Evolutionary conservation across 1,140 invertebrate species (phyloP).

Genomic region (Galleria mellonella): DNA sequence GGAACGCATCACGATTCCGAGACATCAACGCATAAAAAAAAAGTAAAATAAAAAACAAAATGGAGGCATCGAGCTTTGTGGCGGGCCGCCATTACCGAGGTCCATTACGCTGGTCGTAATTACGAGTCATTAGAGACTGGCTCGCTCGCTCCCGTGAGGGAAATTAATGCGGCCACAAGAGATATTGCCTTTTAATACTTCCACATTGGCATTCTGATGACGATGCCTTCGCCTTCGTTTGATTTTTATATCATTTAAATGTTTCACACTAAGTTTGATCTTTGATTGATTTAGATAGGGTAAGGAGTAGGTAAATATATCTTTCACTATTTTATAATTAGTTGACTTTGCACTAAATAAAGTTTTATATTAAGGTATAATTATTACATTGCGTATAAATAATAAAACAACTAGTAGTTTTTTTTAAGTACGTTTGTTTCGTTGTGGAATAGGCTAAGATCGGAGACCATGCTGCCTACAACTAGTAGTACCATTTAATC

Average conservation of each 20-base stretch:
- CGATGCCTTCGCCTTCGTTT: conserved; percentile 13
- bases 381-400: too few species aligned
- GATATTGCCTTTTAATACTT: conserved; percentile 60
- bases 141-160: conserved; percentile 27
- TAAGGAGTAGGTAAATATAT: too few species aligned
- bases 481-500: too few species aligned
- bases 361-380: too few species aligned
- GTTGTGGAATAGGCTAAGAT: too few species aligned
- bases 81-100: conserved; percentile 42
- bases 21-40: conserved; percentile 18
- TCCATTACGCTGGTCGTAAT: conserved; percentile 59
- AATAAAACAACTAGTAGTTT: too few species aligned
- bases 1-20: conserved; percentile 14
- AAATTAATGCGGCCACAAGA: conserved; percentile 34
- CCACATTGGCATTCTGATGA: conserved; percentile 17
- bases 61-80: conserved; percentile 52
- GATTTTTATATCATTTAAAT: conserved; percentile 3
- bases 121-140: conserved; percentile 54
- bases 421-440: too few species aligned
- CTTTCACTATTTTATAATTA: too few species aligned
- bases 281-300: conserved; percentile 21
- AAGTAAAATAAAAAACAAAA: conserved; percentile 48
- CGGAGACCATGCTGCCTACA: too few species aligned
- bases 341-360: too few species aligned
- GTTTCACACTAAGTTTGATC: neutral